Evolutionary conservation across 2,113 vertebrate genomes (phyloP).

Genomic region (zebrafish (Danio rerio)): DNA sequence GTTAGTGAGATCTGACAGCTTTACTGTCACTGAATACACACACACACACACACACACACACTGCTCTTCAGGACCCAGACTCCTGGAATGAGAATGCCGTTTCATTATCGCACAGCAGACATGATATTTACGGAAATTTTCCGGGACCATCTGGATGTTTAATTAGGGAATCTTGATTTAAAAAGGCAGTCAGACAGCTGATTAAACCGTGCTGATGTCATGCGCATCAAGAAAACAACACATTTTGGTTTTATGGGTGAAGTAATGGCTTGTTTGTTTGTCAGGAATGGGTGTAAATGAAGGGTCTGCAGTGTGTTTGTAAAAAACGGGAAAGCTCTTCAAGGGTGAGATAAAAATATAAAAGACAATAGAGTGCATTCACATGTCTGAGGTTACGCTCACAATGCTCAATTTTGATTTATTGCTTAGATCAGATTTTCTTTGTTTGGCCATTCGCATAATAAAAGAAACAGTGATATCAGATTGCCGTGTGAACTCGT

Average conservation of each 20-base stretch:
- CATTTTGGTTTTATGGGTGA: slow-evolving; percentile 32
- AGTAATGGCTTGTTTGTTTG: slow-evolving; percentile 34
- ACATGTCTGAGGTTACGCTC: no score
- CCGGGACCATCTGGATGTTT: slow-evolving; percentile 29
- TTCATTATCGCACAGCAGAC: background rate
- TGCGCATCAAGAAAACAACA: background rate
- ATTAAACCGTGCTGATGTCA: slow-evolving; percentile 24
- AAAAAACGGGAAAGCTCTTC: no score
- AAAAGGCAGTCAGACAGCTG: slow-evolving; percentile 7
- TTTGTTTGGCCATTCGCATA: no score
- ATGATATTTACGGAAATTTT: slow-evolving; percentile 14
- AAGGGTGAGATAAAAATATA: no score
- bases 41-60: slow-evolving; percentile 32
- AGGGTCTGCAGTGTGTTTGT: no score
- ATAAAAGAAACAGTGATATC: no score
- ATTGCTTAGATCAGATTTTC: no score
- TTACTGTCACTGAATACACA: slow-evolving; percentile 51
- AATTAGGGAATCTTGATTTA: slow-evolving; percentile 19
- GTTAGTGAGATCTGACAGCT: slow-evolving; percentile 64
- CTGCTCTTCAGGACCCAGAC: slow-evolving; percentile 37
- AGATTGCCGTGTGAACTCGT: no score
- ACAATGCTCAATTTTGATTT: no score
- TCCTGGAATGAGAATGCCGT: slow-evolving; percentile 45
- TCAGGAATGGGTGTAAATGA: background rate
- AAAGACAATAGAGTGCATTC: no score